phyloP scores from a whole-genome alignment of 2,797 vertebrate species.

The Gymnothorax reevesii region DNA sequence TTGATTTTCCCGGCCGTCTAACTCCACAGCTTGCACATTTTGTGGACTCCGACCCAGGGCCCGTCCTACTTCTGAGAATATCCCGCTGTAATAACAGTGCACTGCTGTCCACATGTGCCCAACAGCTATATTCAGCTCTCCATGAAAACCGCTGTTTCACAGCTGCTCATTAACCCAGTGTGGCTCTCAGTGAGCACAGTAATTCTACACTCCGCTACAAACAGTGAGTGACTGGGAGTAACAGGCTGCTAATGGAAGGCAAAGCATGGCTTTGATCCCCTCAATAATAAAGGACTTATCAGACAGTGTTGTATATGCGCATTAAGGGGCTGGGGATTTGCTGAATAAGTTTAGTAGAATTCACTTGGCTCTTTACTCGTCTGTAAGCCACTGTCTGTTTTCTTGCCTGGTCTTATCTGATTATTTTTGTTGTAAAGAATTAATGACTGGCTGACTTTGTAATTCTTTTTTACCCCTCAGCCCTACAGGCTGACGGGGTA shows the following conservation, averaged over 20 bases:
- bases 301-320: constrained; percentile 14
- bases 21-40: constrained; percentile 56
- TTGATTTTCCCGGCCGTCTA: constrained; percentile 34
- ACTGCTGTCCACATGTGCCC: background rate
- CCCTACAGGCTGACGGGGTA: too few species aligned
- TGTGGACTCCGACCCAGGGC: constrained; percentile 42
- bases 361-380: background rate
- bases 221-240: background rate
- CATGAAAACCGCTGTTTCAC: constrained; percentile 15
- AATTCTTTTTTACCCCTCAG: too few species aligned
- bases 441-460: too few species aligned
- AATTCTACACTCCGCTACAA: too few species aligned
- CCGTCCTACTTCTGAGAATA: constrained; percentile 41
- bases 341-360: too few species aligned
- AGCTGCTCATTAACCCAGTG: constrained; percentile 34
- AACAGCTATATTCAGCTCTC: constrained; percentile 2
- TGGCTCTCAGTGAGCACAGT: background rate
- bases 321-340: background rate
- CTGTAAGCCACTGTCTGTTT: background rate
- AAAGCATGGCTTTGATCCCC: background rate
- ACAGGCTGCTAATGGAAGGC: background rate
- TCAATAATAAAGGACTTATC: background rate
- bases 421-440: background rate
- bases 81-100: constrained; percentile 24
- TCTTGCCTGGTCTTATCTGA: background rate